Percentiles rank a stretch among this genome's conserved stretches.
Conservation (phyloP, 2,113 vertebrate genomes). For the Colaptes auratus region DNA sequence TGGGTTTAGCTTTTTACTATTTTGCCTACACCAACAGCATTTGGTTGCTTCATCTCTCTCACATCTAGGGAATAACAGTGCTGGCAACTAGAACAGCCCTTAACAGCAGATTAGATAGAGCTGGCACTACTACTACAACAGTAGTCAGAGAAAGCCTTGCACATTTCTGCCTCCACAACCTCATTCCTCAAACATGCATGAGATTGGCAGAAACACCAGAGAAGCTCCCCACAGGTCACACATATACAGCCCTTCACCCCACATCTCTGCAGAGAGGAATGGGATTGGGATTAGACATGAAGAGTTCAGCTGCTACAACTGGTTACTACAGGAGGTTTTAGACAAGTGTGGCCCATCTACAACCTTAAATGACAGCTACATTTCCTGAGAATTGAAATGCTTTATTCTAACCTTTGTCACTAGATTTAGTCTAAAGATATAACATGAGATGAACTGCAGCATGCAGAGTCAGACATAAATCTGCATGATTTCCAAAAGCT, state of each 20-base stretch:
- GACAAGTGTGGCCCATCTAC: neutral
- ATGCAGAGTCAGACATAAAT: neutral
- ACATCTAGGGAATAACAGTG: neutral
- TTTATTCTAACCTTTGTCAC: neutral
- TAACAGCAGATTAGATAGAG: neutral
- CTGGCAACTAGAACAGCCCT: neutral
- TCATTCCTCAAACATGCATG: neutral
- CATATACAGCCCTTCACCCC: accelerated
- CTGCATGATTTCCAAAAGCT: neutral
- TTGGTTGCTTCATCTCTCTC: neutral
- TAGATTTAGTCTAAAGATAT: neutral
- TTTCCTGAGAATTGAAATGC: neutral
- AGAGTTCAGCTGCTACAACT: neutral
- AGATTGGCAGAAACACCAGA: neutral
- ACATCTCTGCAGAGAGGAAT: neutral
- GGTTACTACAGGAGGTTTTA: neutral
- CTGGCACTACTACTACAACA: neutral
- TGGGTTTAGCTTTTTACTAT: neutral
- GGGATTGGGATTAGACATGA: neutral
- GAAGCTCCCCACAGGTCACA: neutral
- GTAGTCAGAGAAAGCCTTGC: neutral
- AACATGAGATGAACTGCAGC: neutral
- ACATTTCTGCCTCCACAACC: neutral
- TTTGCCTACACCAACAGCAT: neutral
- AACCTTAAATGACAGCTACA: neutral